Evolutionary conservation across 2,888 invertebrate genomes (phyloP), one percentile per base, ranked within the genome.

Genomic region (Amphipyra berbera): DNA sequence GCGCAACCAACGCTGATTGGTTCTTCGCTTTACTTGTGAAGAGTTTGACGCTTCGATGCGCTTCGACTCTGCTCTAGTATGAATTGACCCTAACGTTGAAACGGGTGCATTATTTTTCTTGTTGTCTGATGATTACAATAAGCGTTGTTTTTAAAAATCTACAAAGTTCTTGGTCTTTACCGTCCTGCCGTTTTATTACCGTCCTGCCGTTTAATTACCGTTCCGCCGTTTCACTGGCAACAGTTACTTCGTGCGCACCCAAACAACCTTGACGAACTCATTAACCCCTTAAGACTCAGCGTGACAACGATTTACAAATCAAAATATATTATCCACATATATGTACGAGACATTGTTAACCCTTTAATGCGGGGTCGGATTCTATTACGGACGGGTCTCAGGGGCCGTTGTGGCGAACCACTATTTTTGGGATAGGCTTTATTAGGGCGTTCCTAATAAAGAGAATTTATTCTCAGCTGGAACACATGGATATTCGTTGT

Each of bases 341-440:
- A 71, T 61, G 63, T 68, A 66, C 68, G 73, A 61, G 68, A 77
- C 79, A 82, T 73, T 76, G 82, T 82, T 82, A 84, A 81, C 82
- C 85, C 83, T 82, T 82, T 82, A 84, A 85, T 84, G 79, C 81
- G 71, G 68, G 78, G 73, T 76, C 77, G 79, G 79, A 82, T 86
- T 84, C 84, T 84, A 86, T 86, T 86, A 86, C 78, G 77, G 65
- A 62, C 33, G 68, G 82, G 76, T 73, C 82, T 77, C 78, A 62
- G 59, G 63, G 81, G 73, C 76, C 63, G 71, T 77, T 86, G 88
- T 76, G 90, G 90, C 69, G 75, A 83, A 85, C 90, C 90, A 89
- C 89, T 88, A 89, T 90, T 90, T 89, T 90, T 90, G 73, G 73
- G 74, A 76, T 74, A 78, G 83, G 85, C 86, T 90, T 90, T 90